Percentiles rank a stretch among this genome's conserved stretches.
Evolutionary conservation across 2,888 invertebrate species (phyloP).

Genomic region (Eupithecia inturbata): DNA sequence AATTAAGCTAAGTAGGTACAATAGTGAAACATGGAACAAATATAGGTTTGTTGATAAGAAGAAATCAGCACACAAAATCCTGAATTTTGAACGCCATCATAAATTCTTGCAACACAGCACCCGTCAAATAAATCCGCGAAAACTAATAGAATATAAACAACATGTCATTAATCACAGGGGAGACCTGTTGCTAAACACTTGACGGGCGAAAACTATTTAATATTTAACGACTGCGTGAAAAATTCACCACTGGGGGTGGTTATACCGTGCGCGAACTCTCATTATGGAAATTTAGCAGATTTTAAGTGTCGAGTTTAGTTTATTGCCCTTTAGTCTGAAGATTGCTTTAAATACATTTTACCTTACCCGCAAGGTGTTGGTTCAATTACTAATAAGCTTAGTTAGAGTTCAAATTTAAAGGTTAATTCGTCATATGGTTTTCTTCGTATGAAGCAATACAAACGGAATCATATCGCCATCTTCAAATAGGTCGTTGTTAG

Average conservation of each 20-base stretch:
- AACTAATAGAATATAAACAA: conserved; percentile 41
- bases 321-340: conserved; percentile 3
- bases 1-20: too few relatives aligned
- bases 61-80: neutral
- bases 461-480: neutral
- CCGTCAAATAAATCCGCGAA: conserved; percentile 37
- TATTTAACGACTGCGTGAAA: conserved; percentile 45
- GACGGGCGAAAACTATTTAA: conserved; percentile 43
- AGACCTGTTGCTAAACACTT: conserved; percentile 44
- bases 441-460: neutral
- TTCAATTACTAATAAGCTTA: neutral
- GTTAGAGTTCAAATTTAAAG: too few relatives aligned
- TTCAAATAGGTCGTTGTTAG: too few relatives aligned
- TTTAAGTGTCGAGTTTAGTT: conserved; percentile 7
- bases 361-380: neutral
- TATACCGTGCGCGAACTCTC: conserved; percentile 31
- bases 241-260: conserved; percentile 36
- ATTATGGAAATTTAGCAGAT: conserved; percentile 27
- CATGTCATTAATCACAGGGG: conserved; percentile 43
- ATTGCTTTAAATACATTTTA: neutral
- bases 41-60: neutral
- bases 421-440: neutral
- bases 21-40: too few relatives aligned
- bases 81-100: conserved; percentile 6
- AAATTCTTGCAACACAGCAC: conserved; percentile 23